Evolutionary conservation across 1,140 invertebrate genomes (phyloP), one percentile per base, ranked within the genome.

Genomic region (Oreohelix idahoensis): DNA sequence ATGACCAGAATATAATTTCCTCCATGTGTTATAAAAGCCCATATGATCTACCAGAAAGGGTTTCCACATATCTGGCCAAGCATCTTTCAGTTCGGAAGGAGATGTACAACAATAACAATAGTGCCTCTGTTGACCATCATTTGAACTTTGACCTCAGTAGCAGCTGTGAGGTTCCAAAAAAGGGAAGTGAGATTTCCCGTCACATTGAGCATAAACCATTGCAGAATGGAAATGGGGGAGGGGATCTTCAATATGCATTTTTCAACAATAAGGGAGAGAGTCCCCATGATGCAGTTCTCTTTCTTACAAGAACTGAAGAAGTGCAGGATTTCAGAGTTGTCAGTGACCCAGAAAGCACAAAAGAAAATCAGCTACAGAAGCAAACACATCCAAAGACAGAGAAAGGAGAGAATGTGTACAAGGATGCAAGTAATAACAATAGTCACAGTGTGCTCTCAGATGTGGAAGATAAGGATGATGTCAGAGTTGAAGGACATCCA

Each of bases 91-190:
- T 29, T 66, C 23, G 63, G 17, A 66, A 35, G 32, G 63, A 32
- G 63, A 66, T 66, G 63, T 66, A 66, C 29, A 32, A 66, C 17
- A 66, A 32, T 66, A 66, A 66, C 17, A 66, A 66, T 23, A 66
- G 29, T 32, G 32, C 5, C 4, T 11, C 8, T 66, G 29, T 35
- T 32, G 63, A 66, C 17, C 15, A 58, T 15, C 11, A 8, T 0
- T 32, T 66, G 63, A 10, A 66, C 29, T 32, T 66, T 66, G 63
- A 66, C 17, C 53, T 58, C 15, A 32, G 29, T 32, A 66, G 63
- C 63, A 32, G 29, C n/a, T 32, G 0, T 58, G 17, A 58, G 10
- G 26, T 15, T 58, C 51, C 51, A 58, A 58, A 10, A 2, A 58
- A 58, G 2, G 51, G 10, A 15, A 58, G 10, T 66, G n/a, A 66